Evolutionary conservation across 2,888 invertebrate species (phyloP), one percentile per base, ranked within the genome.

Genomic region (Cheilosia urbana): DNA sequence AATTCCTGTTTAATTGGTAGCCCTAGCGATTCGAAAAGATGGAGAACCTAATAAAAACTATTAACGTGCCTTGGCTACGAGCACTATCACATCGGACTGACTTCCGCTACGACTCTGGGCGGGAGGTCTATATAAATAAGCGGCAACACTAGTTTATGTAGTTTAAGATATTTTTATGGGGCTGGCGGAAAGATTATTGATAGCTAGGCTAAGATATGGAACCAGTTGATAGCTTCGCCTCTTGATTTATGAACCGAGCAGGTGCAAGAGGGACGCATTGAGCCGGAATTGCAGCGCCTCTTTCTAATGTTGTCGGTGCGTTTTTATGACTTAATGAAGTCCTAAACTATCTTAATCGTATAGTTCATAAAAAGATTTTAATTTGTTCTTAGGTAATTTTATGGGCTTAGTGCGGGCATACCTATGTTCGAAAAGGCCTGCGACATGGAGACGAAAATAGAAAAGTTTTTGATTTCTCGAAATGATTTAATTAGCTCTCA

Each of bases 41-140:
- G 81, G 72, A 85, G 85, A 81, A 72, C 71, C 81, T 57, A 71
- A 85, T 85, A 85, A 85, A 85, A 85, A 57, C 85, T 85, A 85
- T 85, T 85, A 85, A 85, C 84, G 69, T 80, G 65, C 37, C 37
- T 37, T 37, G 37, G 37, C 3, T 37, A 13, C 69, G 42, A 51
- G 68, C 65, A 66, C 60, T 37, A 13, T 37, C 37, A 37, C 57
- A 68, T 45, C 60, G 37, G 13, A 13, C 4, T 37, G 19, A 30
- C 21, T 37, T 62, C 21, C 17, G 34, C 9, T 40, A 53, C 40
- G 45, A 34, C 37, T 42, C n/a, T 24, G 42, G 53, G 40, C 1
- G 27, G 45, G 21, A 63, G 27, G 19, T 55, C 47, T 51, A 34
- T 45, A 75, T 79, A 84, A 79, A 75, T 73, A 73, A 78, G 47